phyloP scores from a whole-genome alignment of 1,140 invertebrate genomes.

The Plodia interpunctella region DNA sequence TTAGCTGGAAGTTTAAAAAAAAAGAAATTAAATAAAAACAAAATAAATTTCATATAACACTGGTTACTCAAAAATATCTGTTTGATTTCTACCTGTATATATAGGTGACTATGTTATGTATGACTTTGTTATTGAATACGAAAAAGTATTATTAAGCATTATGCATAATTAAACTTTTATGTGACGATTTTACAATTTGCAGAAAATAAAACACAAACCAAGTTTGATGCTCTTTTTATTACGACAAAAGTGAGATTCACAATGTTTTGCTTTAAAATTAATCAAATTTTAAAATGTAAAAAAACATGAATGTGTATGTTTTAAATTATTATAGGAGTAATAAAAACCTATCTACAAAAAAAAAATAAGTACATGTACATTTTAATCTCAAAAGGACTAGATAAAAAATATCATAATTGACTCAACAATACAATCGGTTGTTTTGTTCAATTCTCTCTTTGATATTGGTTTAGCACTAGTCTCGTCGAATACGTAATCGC shows the following conservation, averaged over 20 bases:
- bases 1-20: too few relatives aligned
- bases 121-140: slow-evolving; percentile 3
- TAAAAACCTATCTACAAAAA: slow-evolving; percentile 21
- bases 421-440: slow-evolving; percentile 37
- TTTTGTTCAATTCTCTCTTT: not conserved
- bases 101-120: too few relatives aligned
- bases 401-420: slow-evolving; percentile 47
- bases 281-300: not conserved
- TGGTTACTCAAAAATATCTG: too few relatives aligned
- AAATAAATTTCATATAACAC: too few relatives aligned
- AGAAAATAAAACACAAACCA: slow-evolving; percentile 14
- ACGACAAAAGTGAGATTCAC: slow-evolving; percentile 51
- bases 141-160: too few relatives aligned
- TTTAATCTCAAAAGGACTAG: slow-evolving; percentile 70
- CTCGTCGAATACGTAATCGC: too few relatives aligned
- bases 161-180: too few relatives aligned
- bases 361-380: slow-evolving; percentile 38
- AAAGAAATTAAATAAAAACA: too few relatives aligned
- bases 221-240: slow-evolving; percentile 47
- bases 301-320: not conserved
- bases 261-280: slow-evolving; percentile 30
- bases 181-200: too few relatives aligned
- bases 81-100: too few relatives aligned
- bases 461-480: too few relatives aligned
- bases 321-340: not conserved